A percentile compares a stretch with the other conserved stretches of the same genome.
Conservation (phyloP, 2,113 vertebrate genomes). For the Corythornis cristatus region DNA sequence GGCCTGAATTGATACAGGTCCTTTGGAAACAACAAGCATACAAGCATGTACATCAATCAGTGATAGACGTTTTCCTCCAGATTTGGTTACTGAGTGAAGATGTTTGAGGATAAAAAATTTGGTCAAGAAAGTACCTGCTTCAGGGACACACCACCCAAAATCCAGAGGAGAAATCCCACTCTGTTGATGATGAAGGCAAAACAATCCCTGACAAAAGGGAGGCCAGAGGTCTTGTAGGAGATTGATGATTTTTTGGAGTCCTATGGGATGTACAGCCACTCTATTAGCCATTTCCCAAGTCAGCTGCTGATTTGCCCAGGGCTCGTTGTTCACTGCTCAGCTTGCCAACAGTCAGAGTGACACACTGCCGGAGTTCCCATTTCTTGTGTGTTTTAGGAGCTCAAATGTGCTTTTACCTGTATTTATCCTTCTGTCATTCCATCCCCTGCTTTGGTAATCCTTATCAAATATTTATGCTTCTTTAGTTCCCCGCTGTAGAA, state of each 20-base stretch:
- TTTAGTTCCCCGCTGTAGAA: slow-evolving; percentile 5
- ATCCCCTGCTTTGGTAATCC: neutral
- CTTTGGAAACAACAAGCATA: neutral
- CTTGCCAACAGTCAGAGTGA: neutral
- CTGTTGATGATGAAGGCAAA: neutral
- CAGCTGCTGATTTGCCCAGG: neutral
- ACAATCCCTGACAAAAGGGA: neutral
- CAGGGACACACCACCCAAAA: neutral
- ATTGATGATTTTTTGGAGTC: neutral
- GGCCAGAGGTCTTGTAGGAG: neutral
- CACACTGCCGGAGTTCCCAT: neutral
- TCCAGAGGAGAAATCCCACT: neutral
- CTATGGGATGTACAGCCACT: neutral
- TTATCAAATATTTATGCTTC: slow-evolving; percentile 34
- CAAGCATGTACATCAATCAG: neutral
- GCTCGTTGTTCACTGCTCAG: neutral
- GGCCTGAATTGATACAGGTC: neutral
- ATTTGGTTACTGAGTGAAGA: neutral
- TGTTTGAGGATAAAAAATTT: neutral
- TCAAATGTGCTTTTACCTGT: neutral
- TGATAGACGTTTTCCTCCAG: neutral
- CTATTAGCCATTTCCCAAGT: neutral
- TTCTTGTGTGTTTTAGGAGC: neutral
- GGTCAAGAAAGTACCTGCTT: neutral
- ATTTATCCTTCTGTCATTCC: slow-evolving; percentile 10